A percentile compares a stretch with the other conserved stretches of the same genome.
Conservation (phyloP, 1,140 invertebrate genomes). For the Marisa cornuarietis region DNA sequence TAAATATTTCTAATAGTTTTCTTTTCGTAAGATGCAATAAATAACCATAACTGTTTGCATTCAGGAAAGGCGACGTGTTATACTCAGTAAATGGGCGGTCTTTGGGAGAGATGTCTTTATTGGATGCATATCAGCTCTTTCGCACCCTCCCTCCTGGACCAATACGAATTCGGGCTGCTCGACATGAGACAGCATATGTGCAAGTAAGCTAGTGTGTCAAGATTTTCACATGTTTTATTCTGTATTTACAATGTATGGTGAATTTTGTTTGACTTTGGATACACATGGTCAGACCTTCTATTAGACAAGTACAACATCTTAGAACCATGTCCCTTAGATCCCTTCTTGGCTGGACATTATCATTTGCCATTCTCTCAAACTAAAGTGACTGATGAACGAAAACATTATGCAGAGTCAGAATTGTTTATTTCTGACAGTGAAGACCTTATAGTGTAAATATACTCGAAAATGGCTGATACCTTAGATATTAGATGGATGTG, state of each 20-base stretch:
- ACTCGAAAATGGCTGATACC: too few relatives aligned
- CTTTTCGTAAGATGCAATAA: too few relatives aligned
- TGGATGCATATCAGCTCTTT: constrained; percentile 58
- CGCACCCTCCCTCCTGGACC: constrained; percentile 47
- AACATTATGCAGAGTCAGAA: too few relatives aligned
- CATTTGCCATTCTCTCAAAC: too few relatives aligned
- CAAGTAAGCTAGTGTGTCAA: constrained; percentile 10
- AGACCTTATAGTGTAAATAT: too few relatives aligned
- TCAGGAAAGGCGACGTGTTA: constrained; percentile 55
- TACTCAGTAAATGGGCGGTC: constrained; percentile 50
- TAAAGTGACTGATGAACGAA: too few relatives aligned
- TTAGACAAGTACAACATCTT: too few relatives aligned
- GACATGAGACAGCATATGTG: constrained; percentile 15
- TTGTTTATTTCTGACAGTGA: too few relatives aligned
- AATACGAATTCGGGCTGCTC: constrained; percentile 39
- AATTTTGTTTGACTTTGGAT: background rate
- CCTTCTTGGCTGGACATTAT: too few relatives aligned
- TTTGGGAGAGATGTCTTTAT: constrained; percentile 50
- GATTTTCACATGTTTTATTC: background rate
- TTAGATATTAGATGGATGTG: too few relatives aligned
- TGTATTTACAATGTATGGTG: background rate
- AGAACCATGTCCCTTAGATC: too few relatives aligned
- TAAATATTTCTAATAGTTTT: too few relatives aligned
- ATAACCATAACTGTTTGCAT: background rate
- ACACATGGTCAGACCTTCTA: background rate